Evolutionary conservation across 2,113 vertebrate species (phyloP).

Genomic region (Alaudala cheleensis): DNA sequence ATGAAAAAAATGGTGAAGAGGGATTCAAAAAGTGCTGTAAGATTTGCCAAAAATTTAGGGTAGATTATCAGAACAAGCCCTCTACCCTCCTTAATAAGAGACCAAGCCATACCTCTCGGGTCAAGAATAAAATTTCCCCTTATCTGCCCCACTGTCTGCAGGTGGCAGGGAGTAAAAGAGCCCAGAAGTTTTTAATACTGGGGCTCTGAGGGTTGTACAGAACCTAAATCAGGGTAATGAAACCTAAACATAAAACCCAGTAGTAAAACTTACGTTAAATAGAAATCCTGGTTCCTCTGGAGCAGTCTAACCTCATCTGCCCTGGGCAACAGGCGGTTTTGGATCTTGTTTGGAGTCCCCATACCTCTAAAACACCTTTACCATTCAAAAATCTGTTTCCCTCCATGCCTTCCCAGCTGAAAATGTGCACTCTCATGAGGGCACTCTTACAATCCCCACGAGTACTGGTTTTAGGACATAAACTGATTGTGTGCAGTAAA

Average conservation of each 20-base stretch:
- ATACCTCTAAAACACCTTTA: background rate
- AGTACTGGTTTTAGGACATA: background rate
- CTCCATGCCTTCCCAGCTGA: background rate
- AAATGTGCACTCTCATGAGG: background rate
- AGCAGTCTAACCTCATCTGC: background rate
- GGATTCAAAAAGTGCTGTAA: background rate
- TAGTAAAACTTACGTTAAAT: background rate
- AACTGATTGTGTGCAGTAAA: background rate
- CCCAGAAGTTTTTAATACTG: background rate
- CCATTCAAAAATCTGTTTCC: background rate
- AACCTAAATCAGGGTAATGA: background rate
- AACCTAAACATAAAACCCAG: background rate
- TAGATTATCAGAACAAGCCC: background rate
- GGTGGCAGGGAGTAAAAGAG: background rate
- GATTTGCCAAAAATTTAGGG: background rate
- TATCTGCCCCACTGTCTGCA: background rate
- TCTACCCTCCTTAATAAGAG: background rate
- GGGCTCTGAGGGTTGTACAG: rapidly evolving
- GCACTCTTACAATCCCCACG: rapidly evolving
- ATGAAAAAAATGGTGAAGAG: background rate
- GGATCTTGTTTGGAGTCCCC: background rate
- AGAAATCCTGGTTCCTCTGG: background rate
- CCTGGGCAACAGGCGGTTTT: background rate
- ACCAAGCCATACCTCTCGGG: background rate
- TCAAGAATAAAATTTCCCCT: background rate